Base-by-base conservation (phyloP, 1,140 invertebrate genomes). In the Daktulosphaira vitifoliae region DNA sequence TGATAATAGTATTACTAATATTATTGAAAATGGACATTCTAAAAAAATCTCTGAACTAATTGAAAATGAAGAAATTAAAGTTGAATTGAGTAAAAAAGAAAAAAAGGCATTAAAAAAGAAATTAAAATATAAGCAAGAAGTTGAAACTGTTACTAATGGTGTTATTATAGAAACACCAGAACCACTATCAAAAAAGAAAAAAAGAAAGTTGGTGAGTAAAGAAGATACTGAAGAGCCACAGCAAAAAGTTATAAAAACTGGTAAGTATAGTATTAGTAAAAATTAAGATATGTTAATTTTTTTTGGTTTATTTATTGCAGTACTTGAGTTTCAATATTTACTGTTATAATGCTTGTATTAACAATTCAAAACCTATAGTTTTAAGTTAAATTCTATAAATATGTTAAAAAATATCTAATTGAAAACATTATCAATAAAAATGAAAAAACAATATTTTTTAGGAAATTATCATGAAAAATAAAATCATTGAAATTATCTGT, bases 121-220 rank as follows among this genome's bases (percentile, higher is more conserved):
- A 48, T 22, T 52, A 15, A 68, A 65, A 11, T 53, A 64, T 53
- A 25, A 67, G 38, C 20, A 52, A 29, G 44, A 51, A 38, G 69
- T 73, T 42, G 54, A 53, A 42, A 70, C 23, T 62, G 51, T 67
- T 49, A 68, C 39, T 3, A 67, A 68, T 42, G 49, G 66, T 15
- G 42, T 66, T 20, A 54, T 69, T 33, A n/a, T 39, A 54, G 29
- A 67, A 48, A 65, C 13, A 7, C 25, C 22, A 13, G 48, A 70
- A 67, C 46, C 46, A 33, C 48, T 66, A 65, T 52, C 66, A 39
- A 65, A 70, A 39, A 70, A 72, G 44, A 62, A 68, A 44, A 68
- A 70, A 18, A 64, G 49, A 11, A 71, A 69, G 13, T 68, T 71
- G 20, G 69, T 3, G 38, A 4, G 52, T 26, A 62, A 49, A 20